Evolutionary conservation across 2,113 vertebrate genomes (phyloP).

Genomic region (Cyprinodon tularosa): DNA sequence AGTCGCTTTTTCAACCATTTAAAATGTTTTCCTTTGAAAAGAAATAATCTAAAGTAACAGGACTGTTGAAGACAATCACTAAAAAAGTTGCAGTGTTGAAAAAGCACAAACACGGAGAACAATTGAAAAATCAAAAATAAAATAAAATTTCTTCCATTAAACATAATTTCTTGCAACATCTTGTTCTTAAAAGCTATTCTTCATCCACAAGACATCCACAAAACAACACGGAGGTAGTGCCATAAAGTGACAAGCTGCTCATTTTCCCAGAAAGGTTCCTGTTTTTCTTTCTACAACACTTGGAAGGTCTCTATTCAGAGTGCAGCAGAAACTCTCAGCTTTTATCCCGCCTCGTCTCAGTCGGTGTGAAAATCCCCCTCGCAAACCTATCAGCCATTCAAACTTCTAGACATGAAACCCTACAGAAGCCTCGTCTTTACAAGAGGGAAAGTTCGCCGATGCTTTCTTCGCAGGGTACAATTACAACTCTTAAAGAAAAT

Average conservation of each 20-base stretch:
- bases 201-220: neutral
- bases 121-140: neutral
- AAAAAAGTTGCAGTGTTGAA: neutral
- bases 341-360: slow-evolving; percentile 26
- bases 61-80: neutral
- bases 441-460: slow-evolving; percentile 50
- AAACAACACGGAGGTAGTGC: neutral
- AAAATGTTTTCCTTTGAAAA: neutral
- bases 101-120: neutral
- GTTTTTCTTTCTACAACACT: slow-evolving; percentile 5
- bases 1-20: too few relatives aligned
- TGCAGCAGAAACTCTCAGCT: slow-evolving; percentile 25
- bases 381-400: slow-evolving; percentile 29
- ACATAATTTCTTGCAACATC: neutral
- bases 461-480: slow-evolving; percentile 9
- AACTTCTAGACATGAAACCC: slow-evolving; percentile 40
- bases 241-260: slow-evolving; percentile 29
- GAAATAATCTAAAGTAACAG: neutral
- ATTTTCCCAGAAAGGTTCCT: slow-evolving; percentile 22
- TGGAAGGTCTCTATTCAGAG: neutral
- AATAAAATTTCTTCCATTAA: neutral
- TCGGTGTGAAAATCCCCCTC: slow-evolving; percentile 47
- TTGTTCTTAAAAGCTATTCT: neutral
- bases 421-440: slow-evolving; percentile 28
- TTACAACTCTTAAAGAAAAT: slow-evolving; percentile 28